Evolutionary conservation across 1,140 invertebrate genomes (phyloP).

Genomic region (Lineus longissimus): DNA sequence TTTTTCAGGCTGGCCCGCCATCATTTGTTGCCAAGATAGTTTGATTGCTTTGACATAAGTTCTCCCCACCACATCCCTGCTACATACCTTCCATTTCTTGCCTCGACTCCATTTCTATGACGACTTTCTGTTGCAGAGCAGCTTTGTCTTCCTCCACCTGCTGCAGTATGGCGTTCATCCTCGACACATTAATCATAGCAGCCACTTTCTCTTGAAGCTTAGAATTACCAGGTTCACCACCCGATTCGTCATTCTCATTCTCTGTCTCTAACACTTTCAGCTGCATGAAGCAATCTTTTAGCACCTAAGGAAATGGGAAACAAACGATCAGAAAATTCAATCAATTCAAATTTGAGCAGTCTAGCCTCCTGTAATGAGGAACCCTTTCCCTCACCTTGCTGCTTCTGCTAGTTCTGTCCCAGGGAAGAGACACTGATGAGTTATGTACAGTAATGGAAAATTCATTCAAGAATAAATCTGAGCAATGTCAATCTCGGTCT

Average conservation of each 20-base stretch:
- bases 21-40: no score
- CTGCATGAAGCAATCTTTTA: conserved; percentile 42
- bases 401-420: no score
- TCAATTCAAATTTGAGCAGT: conserved; percentile 21
- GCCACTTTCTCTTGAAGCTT: conserved; percentile 35
- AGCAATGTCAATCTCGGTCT: no score
- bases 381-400: no score
- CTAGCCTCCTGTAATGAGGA: no score
- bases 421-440: no score
- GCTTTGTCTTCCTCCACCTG: conserved; percentile 48
- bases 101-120: conserved; percentile 50
- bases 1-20: no score
- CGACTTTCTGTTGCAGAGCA: conserved; percentile 48
- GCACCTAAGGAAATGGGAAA: neutral
- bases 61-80: no score
- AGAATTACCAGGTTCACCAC: conserved; percentile 4
- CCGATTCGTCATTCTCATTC: conserved; percentile 18
- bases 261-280: conserved; percentile 41
- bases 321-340: neutral
- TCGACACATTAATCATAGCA: conserved; percentile 46
- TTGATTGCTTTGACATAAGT: no score
- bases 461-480: no score
- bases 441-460: no score
- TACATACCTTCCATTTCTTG: conserved; percentile 52
- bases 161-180: conserved; percentile 37